Evolutionary conservation across 2,113 vertebrate species (phyloP).

Genomic region (Urocynchramus pylzowi): DNA sequence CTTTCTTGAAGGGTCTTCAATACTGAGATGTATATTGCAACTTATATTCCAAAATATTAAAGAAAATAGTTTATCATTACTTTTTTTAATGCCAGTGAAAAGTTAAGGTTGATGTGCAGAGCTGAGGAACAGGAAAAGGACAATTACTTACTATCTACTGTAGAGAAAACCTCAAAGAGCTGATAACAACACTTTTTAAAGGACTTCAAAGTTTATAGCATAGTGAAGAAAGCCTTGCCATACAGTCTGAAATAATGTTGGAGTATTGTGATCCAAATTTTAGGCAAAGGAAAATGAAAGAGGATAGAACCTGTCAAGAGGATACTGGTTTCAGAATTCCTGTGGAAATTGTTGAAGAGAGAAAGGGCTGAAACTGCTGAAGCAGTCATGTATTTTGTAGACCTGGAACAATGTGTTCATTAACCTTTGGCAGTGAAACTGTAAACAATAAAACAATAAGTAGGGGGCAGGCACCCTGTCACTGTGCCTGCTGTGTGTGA

Average conservation of each 20-base stretch:
- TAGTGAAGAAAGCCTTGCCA: neutral
- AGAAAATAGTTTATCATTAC: neutral
- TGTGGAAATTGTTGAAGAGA: neutral
- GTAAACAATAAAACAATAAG: conserved; percentile 13
- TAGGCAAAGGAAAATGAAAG: neutral
- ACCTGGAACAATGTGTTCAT: conserved; percentile 3
- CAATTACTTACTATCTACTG: neutral
- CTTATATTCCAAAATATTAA: neutral
- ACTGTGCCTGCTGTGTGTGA: neutral
- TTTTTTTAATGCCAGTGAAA: neutral
- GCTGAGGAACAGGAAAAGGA: neutral
- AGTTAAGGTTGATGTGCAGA: neutral
- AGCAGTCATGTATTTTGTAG: neutral
- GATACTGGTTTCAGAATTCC: neutral
- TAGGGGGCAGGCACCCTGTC: conserved; percentile 11
- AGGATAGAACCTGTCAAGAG: neutral
- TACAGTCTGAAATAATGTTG: neutral
- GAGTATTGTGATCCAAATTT: neutral
- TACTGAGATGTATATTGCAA: neutral
- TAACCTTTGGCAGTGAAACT: conserved; percentile 43
- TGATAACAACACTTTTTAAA: neutral
- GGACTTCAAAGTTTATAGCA: neutral
- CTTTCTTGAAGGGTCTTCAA: neutral
- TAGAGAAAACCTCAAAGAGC: neutral
- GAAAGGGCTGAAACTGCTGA: neutral